Percentiles rank a stretch among this genome's conserved stretches.
Evolutionary conservation across 2,888 invertebrate species (phyloP).

Genomic region (Taenaris catops): DNA sequence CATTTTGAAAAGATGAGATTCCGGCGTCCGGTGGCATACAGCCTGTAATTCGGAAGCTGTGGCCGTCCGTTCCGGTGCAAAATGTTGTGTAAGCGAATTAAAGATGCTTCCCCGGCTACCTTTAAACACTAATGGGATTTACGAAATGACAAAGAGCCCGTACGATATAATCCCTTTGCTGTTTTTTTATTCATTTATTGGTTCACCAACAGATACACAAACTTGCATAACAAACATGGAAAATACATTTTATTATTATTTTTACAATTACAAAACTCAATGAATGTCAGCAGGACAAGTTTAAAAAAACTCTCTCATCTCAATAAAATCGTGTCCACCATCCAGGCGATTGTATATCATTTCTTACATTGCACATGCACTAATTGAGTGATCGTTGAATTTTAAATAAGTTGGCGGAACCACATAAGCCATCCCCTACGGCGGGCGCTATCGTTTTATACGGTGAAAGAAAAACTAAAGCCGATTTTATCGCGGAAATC

Average conservation of each 20-base stretch:
- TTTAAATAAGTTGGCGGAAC: conserved; percentile 30
- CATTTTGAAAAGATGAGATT: conserved; percentile 70
- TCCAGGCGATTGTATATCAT: too few species aligned
- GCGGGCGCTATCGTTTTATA: conserved; percentile 60
- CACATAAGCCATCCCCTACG: conserved; percentile 28
- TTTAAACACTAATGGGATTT: conserved; percentile 27
- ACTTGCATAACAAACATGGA: too few species aligned
- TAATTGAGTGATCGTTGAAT: conserved; percentile 61
- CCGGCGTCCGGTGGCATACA: conserved; percentile 50
- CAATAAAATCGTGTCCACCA: too few species aligned
- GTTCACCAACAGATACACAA: too few species aligned
- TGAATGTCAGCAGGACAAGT: too few species aligned
- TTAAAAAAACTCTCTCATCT: too few species aligned
- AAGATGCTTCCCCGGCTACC: conserved; percentile 37
- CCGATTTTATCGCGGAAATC: conserved; percentile 79
- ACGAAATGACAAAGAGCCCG: conserved; percentile 14
- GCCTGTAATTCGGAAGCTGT: conserved; percentile 56
- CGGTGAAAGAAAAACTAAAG: conserved; percentile 65
- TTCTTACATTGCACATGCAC: conserved; percentile 26
- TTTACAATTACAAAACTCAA: too few species aligned
- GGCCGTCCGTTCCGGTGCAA: conserved; percentile 60
- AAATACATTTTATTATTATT: too few species aligned
- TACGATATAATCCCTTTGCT: neutral
- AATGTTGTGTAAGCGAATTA: conserved; percentile 73
- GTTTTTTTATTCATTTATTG: too few species aligned